Conservation (phyloP, 2,113 vertebrate species). For the Bubalus kerabau region DNA sequence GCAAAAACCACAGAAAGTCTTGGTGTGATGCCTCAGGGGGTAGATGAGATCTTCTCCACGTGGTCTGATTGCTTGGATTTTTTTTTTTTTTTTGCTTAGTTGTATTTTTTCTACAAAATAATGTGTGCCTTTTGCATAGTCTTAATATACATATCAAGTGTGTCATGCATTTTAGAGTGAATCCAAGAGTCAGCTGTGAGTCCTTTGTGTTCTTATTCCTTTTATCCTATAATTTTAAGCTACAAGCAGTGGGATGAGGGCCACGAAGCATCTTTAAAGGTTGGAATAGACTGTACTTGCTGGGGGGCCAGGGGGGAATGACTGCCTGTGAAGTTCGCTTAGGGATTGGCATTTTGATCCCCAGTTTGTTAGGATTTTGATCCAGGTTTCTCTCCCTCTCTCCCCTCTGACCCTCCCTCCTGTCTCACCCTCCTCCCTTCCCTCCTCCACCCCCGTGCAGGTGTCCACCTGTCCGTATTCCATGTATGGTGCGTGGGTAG, state of each 20-base stretch:
- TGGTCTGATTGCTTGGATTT: rapidly evolving
- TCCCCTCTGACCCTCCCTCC: not conserved
- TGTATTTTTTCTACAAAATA: not conserved
- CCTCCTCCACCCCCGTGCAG: not conserved
- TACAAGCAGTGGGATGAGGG: rapidly evolving
- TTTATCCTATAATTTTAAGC: not conserved
- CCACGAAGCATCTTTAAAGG: rapidly evolving
- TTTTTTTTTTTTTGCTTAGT: not conserved
- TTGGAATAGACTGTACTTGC: not conserved
- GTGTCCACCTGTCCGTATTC: not conserved
- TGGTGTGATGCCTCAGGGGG: rapidly evolving
- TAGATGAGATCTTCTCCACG: rapidly evolving
- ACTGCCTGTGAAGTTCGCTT: rapidly evolving
- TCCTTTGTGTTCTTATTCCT: not conserved
- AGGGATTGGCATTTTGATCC: rapidly evolving
- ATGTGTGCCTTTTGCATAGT: not conserved
- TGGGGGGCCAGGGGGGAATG: rapidly evolving
- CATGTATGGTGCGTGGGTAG: not conserved
- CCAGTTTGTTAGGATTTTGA: not conserved
- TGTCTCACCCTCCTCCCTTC: rapidly evolving
- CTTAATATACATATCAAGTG: rapidly evolving
- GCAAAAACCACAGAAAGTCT: not conserved
- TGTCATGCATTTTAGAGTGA: not conserved
- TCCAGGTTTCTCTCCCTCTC: not conserved
- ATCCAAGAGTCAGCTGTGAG: not conserved